phyloP scores from a whole-genome alignment of 2,797 vertebrate genomes.

The Schizopygopsis malacanthus region DNA sequence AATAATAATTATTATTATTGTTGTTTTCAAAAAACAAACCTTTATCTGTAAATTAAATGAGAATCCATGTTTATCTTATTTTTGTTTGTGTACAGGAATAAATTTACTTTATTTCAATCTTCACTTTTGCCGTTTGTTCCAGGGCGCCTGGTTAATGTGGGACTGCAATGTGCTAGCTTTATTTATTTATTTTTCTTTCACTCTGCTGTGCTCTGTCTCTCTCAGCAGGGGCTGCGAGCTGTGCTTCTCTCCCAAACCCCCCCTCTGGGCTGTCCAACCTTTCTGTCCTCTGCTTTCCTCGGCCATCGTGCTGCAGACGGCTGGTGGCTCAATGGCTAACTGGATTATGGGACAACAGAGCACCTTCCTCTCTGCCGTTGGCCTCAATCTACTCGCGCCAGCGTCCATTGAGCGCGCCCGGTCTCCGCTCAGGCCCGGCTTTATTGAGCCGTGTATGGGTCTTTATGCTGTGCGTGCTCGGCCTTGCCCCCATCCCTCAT shows the following conservation, averaged over 20 bases:
- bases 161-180: conserved; percentile 41
- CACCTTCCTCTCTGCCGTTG: conserved; percentile 89
- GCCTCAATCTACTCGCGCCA: conserved; percentile 81
- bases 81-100: background rate
- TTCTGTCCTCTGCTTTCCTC: conserved; percentile 71
- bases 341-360: conserved; percentile 98
- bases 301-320: conserved; percentile 81
- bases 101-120: background rate
- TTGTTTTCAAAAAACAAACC: background rate
- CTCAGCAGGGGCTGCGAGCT: conserved; percentile 52
- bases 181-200: conserved; percentile 40
- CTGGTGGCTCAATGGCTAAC: conserved; percentile 94
- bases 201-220: conserved; percentile 39
- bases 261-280: conserved; percentile 57
- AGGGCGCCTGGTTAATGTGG: background rate
- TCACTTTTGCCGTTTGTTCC: background rate
- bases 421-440: conserved; percentile 91
- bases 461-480: conserved; percentile 92
- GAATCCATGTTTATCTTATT: background rate
- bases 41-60: background rate
- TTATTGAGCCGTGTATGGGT: conserved; percentile 93
- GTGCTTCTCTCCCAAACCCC: conserved; percentile 39
- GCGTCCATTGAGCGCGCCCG: conserved; percentile 89
- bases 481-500: conserved; percentile 97
- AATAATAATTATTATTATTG: too few species aligned